These are phyloP conservation scores for Siniperca undulata DNA, from an alignment of 2,797 vertebrate species.

Conservation along the genomic window DNA sequence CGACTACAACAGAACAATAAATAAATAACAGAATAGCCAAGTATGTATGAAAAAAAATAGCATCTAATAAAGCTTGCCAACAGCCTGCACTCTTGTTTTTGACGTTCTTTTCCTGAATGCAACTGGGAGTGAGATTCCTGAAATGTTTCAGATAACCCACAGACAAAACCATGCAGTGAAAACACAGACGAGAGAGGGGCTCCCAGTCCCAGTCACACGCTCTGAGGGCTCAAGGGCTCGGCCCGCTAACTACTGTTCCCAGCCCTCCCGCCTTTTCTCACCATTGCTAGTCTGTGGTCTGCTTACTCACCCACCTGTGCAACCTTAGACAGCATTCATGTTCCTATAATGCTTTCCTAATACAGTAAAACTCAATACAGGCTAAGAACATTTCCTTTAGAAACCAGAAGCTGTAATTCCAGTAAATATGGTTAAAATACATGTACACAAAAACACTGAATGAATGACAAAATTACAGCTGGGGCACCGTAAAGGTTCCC, in stretches of 20 bases:
- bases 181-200: constrained; percentile 83
- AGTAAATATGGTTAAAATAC: not conserved
- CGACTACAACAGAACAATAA: not conserved
- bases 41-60: not conserved
- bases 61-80: constrained; percentile 7
- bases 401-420: not conserved
- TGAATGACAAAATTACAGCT: not conserved
- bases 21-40: constrained; percentile 1
- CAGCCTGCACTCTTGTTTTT: constrained; percentile 40
- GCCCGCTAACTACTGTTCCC: constrained; percentile 50
- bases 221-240: constrained; percentile 71
- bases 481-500: not conserved
- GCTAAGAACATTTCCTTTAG: not conserved
- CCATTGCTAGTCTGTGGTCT: constrained; percentile 35
- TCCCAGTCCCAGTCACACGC: constrained; percentile 76
- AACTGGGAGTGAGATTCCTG: constrained; percentile 80
- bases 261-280: constrained; percentile 69
- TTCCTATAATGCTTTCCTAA: not conserved
- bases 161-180: constrained; percentile 85
- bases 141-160: constrained; percentile 84
- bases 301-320: constrained; percentile 56
- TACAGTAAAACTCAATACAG: not conserved
- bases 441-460: not conserved
- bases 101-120: constrained; percentile 52
- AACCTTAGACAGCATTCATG: not conserved